Percentiles rank a stretch among this genome's conserved stretches.
These are phyloP conservation scores for Cerastoderma edule DNA, from an alignment of 2,888 invertebrate species.

Conservation along the genomic window DNA sequence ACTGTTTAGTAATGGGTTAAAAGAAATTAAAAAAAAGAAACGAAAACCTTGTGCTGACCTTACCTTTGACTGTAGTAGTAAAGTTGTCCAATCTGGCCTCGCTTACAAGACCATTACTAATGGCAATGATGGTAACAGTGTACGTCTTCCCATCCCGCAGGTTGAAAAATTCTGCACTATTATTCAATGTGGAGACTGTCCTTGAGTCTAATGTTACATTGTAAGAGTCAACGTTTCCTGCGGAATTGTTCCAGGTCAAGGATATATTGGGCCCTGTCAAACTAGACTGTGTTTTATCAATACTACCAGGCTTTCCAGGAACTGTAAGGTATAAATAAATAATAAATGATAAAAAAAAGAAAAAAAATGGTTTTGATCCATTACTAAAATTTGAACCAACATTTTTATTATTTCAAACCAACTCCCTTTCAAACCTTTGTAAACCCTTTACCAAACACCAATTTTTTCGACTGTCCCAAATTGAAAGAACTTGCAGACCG, in stretches of 20 bases:
- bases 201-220: too few relatives aligned
- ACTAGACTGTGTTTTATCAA: background rate
- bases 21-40: background rate
- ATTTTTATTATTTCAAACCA: background rate
- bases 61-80: conserved; percentile 17
- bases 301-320: conserved; percentile 1
- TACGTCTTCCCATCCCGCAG: conserved; percentile 9
- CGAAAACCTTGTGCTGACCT: too few relatives aligned
- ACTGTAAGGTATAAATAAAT: background rate
- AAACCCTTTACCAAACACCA: background rate
- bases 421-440: background rate
- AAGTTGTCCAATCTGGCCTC: background rate
- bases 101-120: conserved; percentile 1
- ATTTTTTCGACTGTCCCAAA: background rate
- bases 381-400: background rate
- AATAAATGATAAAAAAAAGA: background rate
- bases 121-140: background rate
- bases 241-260: background rate
- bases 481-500: background rate
- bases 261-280: conserved; percentile 1
- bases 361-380: background rate
- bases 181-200: too few relatives aligned
- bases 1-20: background rate
- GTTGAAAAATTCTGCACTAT: background rate
- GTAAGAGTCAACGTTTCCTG: conserved; percentile 8